Evolutionary conservation across 2,113 vertebrate genomes (phyloP).

Genomic region (Cyanoliseus patagonus): DNA sequence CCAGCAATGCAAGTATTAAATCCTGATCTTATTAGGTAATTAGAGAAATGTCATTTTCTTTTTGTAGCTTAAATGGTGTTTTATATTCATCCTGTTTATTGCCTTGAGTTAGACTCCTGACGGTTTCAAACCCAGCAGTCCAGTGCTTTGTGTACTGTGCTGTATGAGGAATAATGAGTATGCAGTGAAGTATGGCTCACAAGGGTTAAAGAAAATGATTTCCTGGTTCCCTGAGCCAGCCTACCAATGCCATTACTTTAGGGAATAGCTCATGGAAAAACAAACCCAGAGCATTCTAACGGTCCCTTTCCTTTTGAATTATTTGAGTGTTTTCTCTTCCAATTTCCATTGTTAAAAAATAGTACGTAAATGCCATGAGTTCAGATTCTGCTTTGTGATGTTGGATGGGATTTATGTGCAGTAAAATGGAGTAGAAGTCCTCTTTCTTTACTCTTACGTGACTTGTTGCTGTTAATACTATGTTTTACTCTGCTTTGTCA

Average conservation of each 20-base stretch:
- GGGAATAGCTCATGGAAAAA: constrained; percentile 1
- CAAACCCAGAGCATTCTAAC: neutral
- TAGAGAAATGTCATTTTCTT: neutral
- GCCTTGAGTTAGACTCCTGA: neutral
- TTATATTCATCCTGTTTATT: neutral
- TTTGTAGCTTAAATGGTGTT: neutral
- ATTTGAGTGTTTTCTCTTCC: neutral
- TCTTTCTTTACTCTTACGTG: neutral
- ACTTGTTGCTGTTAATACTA: neutral
- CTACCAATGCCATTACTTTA: neutral
- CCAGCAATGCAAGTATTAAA: neutral
- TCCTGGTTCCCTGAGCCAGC: neutral
- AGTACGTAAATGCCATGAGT: accelerated
- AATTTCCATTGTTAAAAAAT: neutral
- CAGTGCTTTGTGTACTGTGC: neutral
- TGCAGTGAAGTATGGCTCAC: neutral
- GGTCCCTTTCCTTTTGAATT: neutral
- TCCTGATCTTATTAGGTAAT: neutral
- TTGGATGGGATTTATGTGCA: neutral
- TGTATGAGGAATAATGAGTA: neutral
- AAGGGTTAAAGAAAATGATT: neutral
- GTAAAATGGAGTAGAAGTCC: neutral
- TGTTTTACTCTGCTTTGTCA: neutral
- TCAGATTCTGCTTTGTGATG: neutral
- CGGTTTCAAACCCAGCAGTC: neutral